phyloP scores from a whole-genome alignment of 2,113 vertebrate genomes.

The Leptosomus discolor region DNA sequence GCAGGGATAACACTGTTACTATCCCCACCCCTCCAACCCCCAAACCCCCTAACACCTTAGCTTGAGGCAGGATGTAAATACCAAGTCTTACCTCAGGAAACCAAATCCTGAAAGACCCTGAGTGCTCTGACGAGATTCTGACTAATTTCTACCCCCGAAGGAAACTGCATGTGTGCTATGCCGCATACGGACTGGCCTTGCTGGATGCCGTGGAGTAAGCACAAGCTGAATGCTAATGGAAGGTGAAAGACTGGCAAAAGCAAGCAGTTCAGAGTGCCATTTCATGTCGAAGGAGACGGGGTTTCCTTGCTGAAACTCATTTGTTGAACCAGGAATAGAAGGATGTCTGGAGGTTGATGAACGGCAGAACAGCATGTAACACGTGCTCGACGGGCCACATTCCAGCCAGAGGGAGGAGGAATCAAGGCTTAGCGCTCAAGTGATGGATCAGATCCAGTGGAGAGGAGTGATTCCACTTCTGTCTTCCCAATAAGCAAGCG shows the following conservation, averaged over 20 bases:
- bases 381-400: accelerated
- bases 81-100: background rate
- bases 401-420: background rate
- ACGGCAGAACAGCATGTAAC: background rate
- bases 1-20: background rate
- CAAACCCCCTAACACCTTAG: background rate
- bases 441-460: background rate
- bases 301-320: background rate
- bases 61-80: background rate
- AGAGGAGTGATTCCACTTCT: background rate
- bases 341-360: background rate
- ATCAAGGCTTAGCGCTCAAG: background rate
- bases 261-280: background rate
- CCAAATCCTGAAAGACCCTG: background rate
- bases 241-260: background rate
- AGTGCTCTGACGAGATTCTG: background rate
- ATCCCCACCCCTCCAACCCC: accelerated
- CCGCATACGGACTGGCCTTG: background rate
- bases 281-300: background rate
- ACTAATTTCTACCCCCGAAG: background rate
- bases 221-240: background rate
- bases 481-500: background rate
- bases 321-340: background rate
- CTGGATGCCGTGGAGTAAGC: background rate
- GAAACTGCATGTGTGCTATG: background rate